Conservation (phyloP, 2,113 vertebrate species). For the Marmota monax region DNA sequence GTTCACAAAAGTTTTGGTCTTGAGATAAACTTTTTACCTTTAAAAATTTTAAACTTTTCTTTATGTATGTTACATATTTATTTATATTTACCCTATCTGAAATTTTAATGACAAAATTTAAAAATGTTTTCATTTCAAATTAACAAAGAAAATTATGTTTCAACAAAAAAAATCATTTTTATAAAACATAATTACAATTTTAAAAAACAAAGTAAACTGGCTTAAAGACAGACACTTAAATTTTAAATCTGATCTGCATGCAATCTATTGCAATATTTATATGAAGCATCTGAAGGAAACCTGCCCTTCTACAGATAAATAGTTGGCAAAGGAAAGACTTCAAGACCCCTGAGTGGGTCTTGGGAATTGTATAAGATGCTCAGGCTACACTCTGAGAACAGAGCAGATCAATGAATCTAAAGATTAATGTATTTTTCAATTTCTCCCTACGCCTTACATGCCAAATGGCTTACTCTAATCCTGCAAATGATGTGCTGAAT, state of each 20-base stretch:
- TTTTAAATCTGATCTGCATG: not conserved
- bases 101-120: slow-evolving; percentile 21
- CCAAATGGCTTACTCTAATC: not conserved
- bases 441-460: not conserved
- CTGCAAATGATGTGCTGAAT: not conserved
- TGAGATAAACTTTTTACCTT: not conserved
- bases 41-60: slow-evolving; percentile 9
- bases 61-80: not conserved
- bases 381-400: not conserved
- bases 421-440: not conserved
- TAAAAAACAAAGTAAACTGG: not conserved
- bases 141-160: slow-evolving; percentile 18
- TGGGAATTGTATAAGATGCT: not conserved
- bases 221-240: not conserved
- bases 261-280: not conserved
- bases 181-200: slow-evolving; percentile 42
- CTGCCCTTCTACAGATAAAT: not conserved
- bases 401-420: not conserved
- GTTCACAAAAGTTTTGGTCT: not conserved
- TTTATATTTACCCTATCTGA: not conserved
- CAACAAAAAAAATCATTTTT: slow-evolving; percentile 33
- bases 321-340: not conserved
- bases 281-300: not conserved
- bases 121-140: slow-evolving; percentile 47
- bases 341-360: not conserved